Conservation (phyloP, 2,113 vertebrate genomes). For the Irena cyanogastra region DNA sequence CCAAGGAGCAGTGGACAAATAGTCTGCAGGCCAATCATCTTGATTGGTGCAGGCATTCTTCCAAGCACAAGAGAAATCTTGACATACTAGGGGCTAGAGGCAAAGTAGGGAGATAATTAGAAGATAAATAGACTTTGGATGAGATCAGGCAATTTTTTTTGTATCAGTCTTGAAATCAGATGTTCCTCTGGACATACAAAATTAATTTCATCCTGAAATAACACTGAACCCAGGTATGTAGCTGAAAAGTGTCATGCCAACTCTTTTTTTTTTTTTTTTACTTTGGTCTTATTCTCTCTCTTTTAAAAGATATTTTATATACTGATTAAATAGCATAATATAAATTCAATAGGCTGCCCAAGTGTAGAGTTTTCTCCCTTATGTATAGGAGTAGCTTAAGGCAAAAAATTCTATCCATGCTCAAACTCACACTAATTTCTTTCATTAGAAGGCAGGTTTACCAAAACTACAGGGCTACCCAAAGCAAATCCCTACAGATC, state of each 20-base stretch:
- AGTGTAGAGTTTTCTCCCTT: background rate
- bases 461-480: background rate
- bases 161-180: background rate
- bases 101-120: background rate
- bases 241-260: background rate
- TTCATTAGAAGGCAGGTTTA: background rate
- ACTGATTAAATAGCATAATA: background rate
- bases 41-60: background rate
- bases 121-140: background rate
- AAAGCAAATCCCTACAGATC: background rate
- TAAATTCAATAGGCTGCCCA: background rate
- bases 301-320: background rate
- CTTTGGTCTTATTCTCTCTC: background rate
- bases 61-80: background rate
- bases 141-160: background rate
- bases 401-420: background rate
- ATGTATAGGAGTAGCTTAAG: background rate
- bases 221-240: background rate
- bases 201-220: background rate
- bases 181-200: background rate
- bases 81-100: background rate
- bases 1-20: background rate
- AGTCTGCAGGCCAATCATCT: background rate
- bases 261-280: background rate
- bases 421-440: background rate